Evolutionary conservation across 2,113 vertebrate species (phyloP), one percentile per base, ranked within the genome.

Genomic region (Lamprotornis superbus): DNA sequence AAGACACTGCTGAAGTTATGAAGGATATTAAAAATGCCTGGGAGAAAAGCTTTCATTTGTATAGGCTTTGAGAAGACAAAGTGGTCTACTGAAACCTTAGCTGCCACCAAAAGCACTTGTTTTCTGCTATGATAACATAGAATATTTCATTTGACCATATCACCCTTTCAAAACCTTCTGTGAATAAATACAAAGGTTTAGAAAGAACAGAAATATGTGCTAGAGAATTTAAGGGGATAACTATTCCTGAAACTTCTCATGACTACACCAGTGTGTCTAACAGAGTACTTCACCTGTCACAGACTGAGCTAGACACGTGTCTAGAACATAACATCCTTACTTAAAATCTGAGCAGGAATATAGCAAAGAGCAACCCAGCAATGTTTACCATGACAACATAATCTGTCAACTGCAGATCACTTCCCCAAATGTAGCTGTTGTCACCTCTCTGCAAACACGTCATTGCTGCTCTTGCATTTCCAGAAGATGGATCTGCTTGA

Each of bases 231-330:
- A 52, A 17, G 14, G 13, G 4, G 21, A 40, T 52, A 85, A 27
- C 33, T 82, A 22, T 8, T 74, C n/a, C 60, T 65, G 46, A 88
- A 94, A 65, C 9, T 50, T 65, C 55, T 70, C 35, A 28, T 30
- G 39, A 61, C 40, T 57, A 25, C 46, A 61, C 3, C 37, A 25
- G 24, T 25, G 31, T 24, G 63, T 35, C 49, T 44, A 70, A 55
- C 8, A 60, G 33, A 78, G 22, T 7, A 68, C 0, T 2, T 22
- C 55, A 50, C 20, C 22, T 71, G 52, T 47, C 70, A 61, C 44
- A 47, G 60, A 46, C 42, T 24, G 50, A 81, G 37, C 22, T 15
- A 53, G 8, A 65, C 5, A 33, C 0, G 0, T 16, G 24, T 23
- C 40, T 93, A 1, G 60, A 94, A 57, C 6, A 9, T 7, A 11